Evolutionary conservation across 1,140 invertebrate species (phyloP), one percentile per base, ranked within the genome.

Genomic region (Periplaneta americana): DNA sequence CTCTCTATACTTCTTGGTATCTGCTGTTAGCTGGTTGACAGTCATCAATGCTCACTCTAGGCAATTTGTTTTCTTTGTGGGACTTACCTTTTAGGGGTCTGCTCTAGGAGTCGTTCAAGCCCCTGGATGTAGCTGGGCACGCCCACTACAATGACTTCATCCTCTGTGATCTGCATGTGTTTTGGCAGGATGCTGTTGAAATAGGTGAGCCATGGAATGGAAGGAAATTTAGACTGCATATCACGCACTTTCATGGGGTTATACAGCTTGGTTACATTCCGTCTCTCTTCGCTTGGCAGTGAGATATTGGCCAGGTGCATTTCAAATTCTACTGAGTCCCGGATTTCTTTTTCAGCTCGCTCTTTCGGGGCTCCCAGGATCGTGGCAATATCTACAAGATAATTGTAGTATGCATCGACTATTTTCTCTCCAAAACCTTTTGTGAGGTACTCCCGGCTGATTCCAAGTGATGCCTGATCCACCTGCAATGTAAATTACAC

Each of bases 251-350:
- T 95, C 92, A 97, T 97, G 18, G 96, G 95, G 86, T 99, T 98
- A 88, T 98, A 98, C 5, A 98, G 89, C 82, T 95, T 93, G 5
- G 96, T 95, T 3, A 96, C 96, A 87, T 99, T 98, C 81, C 97
- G 91, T 76, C 97, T 91, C 88, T 98, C 95, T 87, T 99, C 97
- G 81, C 93, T 91, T 3, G 97, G 96, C 84, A 97, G 88, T 0
- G 96, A 97, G 83, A 97, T 96, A 86, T 98, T 98, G n/a, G 97
- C 97, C 57, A 99, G 90, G 83, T 93, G 91, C 22, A 97, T 97
- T 91, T 99, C 98, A 85, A 99, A 99, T 28, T 95, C 89, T 2
- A 99, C 89, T 0, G 97, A 96, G 78, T 96, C 93, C 32, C 90
- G 91, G 66, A 99, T 90, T 85, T 98, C 96, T 11, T 89, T 87